A percentile compares a stretch with the other conserved stretches of the same genome.
Evolutionary conservation across 2,113 vertebrate genomes (phyloP).

Genomic region (Speoplatyrhinus poulsoni): DNA sequence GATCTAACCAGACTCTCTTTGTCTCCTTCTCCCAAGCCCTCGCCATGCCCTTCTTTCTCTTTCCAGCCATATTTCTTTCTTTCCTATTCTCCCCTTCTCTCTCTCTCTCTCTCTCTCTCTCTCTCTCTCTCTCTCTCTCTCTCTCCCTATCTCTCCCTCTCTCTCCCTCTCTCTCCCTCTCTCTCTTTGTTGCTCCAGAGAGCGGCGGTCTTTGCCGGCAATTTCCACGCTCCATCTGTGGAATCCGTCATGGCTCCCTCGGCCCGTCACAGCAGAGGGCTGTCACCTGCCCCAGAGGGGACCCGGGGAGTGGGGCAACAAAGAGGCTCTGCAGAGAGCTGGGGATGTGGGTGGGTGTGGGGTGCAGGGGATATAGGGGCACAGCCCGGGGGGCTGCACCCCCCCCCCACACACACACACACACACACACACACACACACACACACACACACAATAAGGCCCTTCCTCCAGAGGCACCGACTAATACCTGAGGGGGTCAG

Average conservation of each 20-base stretch:
- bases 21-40: slow-evolving; percentile 79
- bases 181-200: slow-evolving; percentile 91
- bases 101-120: slow-evolving; percentile 83
- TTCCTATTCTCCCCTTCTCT: slow-evolving; percentile 58
- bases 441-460: neutral
- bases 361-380: slow-evolving; percentile 70
- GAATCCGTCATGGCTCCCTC: slow-evolving; percentile 93
- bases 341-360: slow-evolving; percentile 57
- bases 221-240: slow-evolving; percentile 99
- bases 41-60: slow-evolving; percentile 74
- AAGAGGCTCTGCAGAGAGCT: slow-evolving; percentile 82
- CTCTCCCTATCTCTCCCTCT: slow-evolving; percentile 82
- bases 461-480: slow-evolving; percentile 73
- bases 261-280: slow-evolving; percentile 85
- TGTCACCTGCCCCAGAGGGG: slow-evolving; percentile 97
- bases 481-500: slow-evolving; percentile 81
- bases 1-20: no score
- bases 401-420: slow-evolving; percentile 23
- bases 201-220: slow-evolving; percentile 88
- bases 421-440: slow-evolving; percentile 5
- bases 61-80: slow-evolving; percentile 17
- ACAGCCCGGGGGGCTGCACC: slow-evolving; percentile 85
- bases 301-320: slow-evolving; percentile 70
- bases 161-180: slow-evolving; percentile 79
- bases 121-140: slow-evolving; percentile 56